phyloP scores from a whole-genome alignment of 2,113 vertebrate genomes.

The Peromyscus polionotus region DNA sequence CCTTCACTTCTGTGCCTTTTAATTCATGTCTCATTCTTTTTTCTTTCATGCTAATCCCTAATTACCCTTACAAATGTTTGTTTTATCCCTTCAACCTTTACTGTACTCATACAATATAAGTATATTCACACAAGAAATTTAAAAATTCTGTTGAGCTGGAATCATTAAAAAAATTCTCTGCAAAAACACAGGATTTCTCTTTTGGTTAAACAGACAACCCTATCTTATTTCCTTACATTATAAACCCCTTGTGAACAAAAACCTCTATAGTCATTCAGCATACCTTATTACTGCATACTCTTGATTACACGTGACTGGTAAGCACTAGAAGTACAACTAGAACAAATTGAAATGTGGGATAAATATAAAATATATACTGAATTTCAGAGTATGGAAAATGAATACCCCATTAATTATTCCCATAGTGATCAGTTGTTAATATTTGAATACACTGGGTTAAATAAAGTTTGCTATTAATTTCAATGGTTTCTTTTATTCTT shows the following conservation, averaged over 20 bases:
- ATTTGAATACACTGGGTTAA: slow-evolving; percentile 22
- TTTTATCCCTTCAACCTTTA: too few relatives aligned
- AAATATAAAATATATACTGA: not conserved
- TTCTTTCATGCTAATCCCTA: not conserved
- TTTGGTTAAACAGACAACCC: not conserved
- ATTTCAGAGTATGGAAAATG: slow-evolving; percentile 17
- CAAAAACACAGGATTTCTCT: not conserved
- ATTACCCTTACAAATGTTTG: not conserved
- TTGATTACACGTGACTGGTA: not conserved
- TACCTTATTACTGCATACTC: not conserved
- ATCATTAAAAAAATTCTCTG: not conserved
- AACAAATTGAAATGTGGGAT: not conserved
- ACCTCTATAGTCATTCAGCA: not conserved
- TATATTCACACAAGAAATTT: too few relatives aligned
- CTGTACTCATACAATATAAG: too few relatives aligned
- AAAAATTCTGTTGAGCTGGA: too few relatives aligned
- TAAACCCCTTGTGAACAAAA: slow-evolving; percentile 7
- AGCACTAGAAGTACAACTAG: slow-evolving; percentile 2
- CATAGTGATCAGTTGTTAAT: not conserved
- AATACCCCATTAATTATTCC: not conserved
- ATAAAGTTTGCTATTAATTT: slow-evolving; percentile 42
- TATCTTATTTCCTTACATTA: not conserved
- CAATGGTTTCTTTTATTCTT: not conserved
- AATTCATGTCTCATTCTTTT: not conserved
- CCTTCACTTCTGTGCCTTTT: not conserved